phyloP scores from a whole-genome alignment of 23 tunicate species.

The Diplosoma virens region DNA sequence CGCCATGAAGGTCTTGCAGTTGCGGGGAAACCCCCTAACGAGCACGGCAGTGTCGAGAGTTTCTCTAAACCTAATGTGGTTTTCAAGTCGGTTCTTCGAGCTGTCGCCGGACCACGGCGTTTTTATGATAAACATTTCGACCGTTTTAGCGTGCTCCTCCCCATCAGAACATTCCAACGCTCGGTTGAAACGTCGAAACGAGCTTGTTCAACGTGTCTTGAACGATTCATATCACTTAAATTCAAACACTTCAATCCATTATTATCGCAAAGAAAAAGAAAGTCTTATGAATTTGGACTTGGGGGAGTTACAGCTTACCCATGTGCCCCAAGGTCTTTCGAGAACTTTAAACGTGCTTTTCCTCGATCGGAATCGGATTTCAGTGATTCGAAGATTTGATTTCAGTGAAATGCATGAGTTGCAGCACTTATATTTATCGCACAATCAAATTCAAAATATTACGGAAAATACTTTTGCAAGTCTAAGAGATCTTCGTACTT shows the following conservation, averaged over 20 bases:
- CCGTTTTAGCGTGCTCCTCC: no score
- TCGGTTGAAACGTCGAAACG: no score
- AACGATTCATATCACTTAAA: no score
- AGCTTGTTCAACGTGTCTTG: no score
- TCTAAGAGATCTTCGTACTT: neutral
- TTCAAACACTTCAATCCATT: no score
- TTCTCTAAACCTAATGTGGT: neutral
- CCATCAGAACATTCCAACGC: no score
- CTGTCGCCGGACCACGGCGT: neutral
- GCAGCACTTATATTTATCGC: slow-evolving; percentile 41
- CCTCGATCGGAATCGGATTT: slow-evolving; percentile 47
- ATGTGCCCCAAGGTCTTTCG: slow-evolving; percentile 28
- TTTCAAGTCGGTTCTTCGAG: neutral
- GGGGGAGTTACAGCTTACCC: slow-evolving; percentile 29
- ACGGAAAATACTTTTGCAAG: slow-evolving; percentile 23
- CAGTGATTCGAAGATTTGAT: neutral
- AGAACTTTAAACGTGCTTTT: slow-evolving; percentile 24
- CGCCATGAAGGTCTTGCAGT: slow-evolving; percentile 20
- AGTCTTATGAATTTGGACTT: slow-evolving; percentile 37
- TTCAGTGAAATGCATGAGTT: slow-evolving; percentile 1
- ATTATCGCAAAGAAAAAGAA: slow-evolving; percentile 1
- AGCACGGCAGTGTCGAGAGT: neutral
- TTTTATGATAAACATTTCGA: neutral
- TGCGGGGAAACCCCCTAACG: slow-evolving; percentile 23
- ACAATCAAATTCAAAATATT: slow-evolving; percentile 37